Evolutionary conservation across 37 sponge, comb jelly and placozoan genomes (phyloP).

Genomic region (Aphrocallistes beatrix): DNA sequence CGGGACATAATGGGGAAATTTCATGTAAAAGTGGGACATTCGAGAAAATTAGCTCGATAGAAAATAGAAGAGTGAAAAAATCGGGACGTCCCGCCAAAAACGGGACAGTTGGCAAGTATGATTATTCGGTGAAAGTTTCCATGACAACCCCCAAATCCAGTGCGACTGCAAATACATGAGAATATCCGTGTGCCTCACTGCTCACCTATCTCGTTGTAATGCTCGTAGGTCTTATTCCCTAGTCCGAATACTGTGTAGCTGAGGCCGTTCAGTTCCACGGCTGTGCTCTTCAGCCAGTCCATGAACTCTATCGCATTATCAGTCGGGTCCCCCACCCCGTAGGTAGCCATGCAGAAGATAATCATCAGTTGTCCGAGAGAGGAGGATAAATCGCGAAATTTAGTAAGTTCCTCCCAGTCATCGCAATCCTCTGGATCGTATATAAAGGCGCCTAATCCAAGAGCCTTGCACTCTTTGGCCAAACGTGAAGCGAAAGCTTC

Average conservation of each 20-base stretch:
- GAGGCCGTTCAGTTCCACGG: conserved; percentile 34
- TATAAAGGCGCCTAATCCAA: conserved; percentile 68
- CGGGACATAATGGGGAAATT: no score
- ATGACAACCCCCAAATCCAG: no score
- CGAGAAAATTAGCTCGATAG: no score
- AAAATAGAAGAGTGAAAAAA: no score
- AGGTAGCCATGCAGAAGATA: conserved; percentile 86
- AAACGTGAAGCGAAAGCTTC: conserved; percentile 85
- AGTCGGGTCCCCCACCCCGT: conserved; percentile 97
- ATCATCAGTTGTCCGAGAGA: conserved; percentile 33
- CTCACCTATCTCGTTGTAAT: conserved; percentile 75
- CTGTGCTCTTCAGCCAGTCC: conserved; percentile 61
- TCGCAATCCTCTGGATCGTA: conserved; percentile 87
- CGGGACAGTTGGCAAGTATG: no score
- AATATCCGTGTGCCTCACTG: no score
- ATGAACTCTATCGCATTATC: conserved; percentile 85
- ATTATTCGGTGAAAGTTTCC: no score
- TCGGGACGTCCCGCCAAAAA: no score
- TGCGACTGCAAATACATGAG: no score
- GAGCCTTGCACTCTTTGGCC: conserved; percentile 65
- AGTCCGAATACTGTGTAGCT: conserved; percentile 70
- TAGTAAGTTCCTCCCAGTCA: conserved; percentile 67
- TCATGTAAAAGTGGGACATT: no score
- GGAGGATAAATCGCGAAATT: conserved; percentile 47
- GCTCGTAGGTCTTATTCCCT: conserved; percentile 97